Base-by-base conservation (phyloP, 2,888 invertebrate genomes). In the Ormyrus rosae region DNA sequence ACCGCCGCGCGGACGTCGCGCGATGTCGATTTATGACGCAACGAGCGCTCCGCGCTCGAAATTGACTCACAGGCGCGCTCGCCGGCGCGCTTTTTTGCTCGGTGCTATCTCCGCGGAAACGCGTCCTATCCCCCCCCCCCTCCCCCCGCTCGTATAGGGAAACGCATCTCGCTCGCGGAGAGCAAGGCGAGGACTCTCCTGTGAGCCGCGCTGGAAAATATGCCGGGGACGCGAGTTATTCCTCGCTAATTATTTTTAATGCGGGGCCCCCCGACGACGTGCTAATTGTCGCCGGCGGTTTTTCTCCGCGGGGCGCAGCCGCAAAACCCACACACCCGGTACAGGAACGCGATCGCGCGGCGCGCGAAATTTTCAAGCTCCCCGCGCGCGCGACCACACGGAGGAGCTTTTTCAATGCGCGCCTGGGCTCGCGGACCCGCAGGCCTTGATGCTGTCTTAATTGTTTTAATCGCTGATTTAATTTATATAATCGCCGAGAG, bases 231-330 rank as follows among this genome's bases (percentile, higher is more conserved):
- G 81, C 75, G 63, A 81, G 67, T 56, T 73, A 81, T 81, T 70
- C 75, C 34, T 56, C 10, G 60, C 74, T 78, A 81, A 82, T 83
- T 82, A 78, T 80, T 82, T 82, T 75, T 81, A 70, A 78, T 78
- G 78, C 75, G 63, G 56, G 58, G 74, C 78, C 81, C 80, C 79
- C 81, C 82, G 50, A 61, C 58, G 72, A 67, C 71, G 81, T 77
- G 80, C 81, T 78, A 81, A 81, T 81, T 81, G 73, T 81, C 63
- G 45, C 34, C 48, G 48, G 0, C 8, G 51, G 64, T 76, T 73
- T 77, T 68, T 77, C 77, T 78, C 45, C 65, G 45, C 6, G 68
- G 7, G 60, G 46, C 55, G 70, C 45, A 34, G 45, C 51, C 11
- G 60, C 48, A 70, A 70, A 60, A 45, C 68, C 45, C 19, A 13